phyloP scores from a whole-genome alignment of 1,140 invertebrate genomes.

The Danaus melanippus region DNA sequence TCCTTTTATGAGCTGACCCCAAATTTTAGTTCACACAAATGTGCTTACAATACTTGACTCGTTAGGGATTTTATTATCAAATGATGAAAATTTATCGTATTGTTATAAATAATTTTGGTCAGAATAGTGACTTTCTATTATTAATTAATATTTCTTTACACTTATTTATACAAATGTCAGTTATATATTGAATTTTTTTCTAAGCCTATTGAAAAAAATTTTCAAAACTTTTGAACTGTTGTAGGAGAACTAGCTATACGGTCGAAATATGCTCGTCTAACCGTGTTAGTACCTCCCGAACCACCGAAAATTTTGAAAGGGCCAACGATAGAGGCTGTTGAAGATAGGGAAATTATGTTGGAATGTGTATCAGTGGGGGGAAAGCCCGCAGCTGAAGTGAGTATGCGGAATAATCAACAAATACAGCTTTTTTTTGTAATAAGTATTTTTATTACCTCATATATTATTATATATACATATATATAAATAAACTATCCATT shows the following conservation, averaged over 20 bases:
- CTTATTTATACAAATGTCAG: no score
- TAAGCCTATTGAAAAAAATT: no score
- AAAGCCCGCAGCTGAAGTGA: conserved; percentile 93
- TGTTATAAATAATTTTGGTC: no score
- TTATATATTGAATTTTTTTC: background rate
- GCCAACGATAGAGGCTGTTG: conserved; percentile 81
- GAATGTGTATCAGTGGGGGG: conserved; percentile 91
- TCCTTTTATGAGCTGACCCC: conserved; percentile 15
- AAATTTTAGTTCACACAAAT: conserved; percentile 1
- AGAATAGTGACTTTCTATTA: no score
- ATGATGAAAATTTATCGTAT: no score
- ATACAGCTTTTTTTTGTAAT: no score
- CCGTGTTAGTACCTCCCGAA: conserved; percentile 89
- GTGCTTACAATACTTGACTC: background rate
- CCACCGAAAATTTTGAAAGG: conserved; percentile 89
- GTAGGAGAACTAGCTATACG: conserved; percentile 81
- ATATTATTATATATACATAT: no score
- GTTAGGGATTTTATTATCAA: no score
- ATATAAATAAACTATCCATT: no score
- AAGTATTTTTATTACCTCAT: no score
- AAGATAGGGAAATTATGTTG: conserved; percentile 89
- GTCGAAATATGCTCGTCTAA: conserved; percentile 85
- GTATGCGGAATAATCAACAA: conserved; percentile 10
- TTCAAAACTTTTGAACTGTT: conserved; percentile 1
- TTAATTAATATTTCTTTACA: no score